Conservation (phyloP, 2,113 vertebrate genomes). For the Arenaria interpres region DNA sequence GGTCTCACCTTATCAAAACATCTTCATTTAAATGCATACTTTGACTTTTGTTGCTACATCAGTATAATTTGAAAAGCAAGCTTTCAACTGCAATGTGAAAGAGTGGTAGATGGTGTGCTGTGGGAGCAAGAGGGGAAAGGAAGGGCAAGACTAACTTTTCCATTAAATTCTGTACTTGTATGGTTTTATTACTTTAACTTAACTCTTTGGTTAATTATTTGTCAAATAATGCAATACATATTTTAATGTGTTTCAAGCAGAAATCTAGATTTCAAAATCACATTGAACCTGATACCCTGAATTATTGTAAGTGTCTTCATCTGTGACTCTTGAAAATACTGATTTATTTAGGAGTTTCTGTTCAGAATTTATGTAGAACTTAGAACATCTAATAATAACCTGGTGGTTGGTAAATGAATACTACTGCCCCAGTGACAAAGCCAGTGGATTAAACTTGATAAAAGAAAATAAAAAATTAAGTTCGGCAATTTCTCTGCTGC, state of each 20-base stretch:
- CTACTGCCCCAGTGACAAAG: slow-evolving; percentile 9
- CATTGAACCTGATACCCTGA: slow-evolving; percentile 6
- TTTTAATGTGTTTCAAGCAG: slow-evolving; percentile 21
- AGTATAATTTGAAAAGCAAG: background rate
- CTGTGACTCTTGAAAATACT: slow-evolving; percentile 21
- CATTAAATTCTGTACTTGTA: background rate
- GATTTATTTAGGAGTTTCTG: slow-evolving; percentile 44
- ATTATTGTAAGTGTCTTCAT: slow-evolving; percentile 38
- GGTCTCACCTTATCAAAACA: background rate
- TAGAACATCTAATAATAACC: slow-evolving; percentile 53
- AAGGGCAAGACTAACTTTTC: background rate
- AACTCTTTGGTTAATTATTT: slow-evolving; percentile 31
- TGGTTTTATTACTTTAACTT: background rate
- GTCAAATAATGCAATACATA: slow-evolving; percentile 19
- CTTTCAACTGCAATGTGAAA: background rate
- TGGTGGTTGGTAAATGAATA: slow-evolving; percentile 23
- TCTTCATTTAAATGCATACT: background rate
- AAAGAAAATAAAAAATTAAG: slow-evolving; percentile 2
- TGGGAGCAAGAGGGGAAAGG: background rate
- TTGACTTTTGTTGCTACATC: background rate
- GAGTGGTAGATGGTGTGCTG: background rate
- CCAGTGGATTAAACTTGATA: slow-evolving; percentile 1
- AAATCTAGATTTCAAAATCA: slow-evolving; percentile 26
- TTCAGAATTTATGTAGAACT: slow-evolving; percentile 8
- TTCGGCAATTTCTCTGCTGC: slow-evolving; percentile 15